Evolutionary conservation across 1,140 invertebrate species (phyloP).

Genomic region (Brachionus rubens): DNA sequence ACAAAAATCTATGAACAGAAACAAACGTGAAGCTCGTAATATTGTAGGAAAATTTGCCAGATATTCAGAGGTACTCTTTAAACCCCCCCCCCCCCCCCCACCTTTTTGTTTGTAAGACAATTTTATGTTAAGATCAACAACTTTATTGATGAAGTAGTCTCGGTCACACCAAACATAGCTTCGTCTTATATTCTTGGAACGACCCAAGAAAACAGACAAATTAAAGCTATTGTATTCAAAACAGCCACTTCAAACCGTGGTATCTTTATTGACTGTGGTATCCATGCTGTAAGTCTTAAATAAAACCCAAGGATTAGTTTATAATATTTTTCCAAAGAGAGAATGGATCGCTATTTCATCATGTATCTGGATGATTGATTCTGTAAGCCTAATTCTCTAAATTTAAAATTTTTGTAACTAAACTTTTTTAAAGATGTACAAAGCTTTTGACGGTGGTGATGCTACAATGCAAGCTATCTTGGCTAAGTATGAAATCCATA

Average conservation of each 20-base stretch:
- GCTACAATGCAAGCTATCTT: conserved; percentile 6
- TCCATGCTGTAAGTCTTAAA: conserved; percentile 19
- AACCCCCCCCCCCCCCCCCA: too few species aligned
- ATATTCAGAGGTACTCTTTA: conserved; percentile 9
- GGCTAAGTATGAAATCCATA: conserved; percentile 17
- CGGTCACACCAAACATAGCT: background rate
- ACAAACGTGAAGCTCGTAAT: background rate
- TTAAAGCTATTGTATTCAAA: conserved; percentile 4
- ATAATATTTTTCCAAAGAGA: too few species aligned
- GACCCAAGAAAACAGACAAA: conserved; percentile 8
- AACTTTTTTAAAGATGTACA: conserved; percentile 44
- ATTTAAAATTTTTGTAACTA: too few species aligned
- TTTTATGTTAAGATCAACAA: background rate
- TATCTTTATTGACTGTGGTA: conserved; percentile 46
- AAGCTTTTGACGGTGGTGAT: background rate
- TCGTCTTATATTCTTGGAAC: background rate
- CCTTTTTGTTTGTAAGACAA: too few species aligned
- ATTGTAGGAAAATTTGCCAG: conserved; percentile 37
- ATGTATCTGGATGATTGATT: too few species aligned
- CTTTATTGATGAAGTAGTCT: background rate
- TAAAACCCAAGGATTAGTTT: too few species aligned
- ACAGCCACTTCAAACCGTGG: background rate
- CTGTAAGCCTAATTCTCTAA: too few species aligned
- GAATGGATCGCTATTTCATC: too few species aligned
- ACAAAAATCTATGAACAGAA: conserved; percentile 22